Conservation (phyloP, 2,888 invertebrate genomes). For the Cheilosia vulpina region DNA sequence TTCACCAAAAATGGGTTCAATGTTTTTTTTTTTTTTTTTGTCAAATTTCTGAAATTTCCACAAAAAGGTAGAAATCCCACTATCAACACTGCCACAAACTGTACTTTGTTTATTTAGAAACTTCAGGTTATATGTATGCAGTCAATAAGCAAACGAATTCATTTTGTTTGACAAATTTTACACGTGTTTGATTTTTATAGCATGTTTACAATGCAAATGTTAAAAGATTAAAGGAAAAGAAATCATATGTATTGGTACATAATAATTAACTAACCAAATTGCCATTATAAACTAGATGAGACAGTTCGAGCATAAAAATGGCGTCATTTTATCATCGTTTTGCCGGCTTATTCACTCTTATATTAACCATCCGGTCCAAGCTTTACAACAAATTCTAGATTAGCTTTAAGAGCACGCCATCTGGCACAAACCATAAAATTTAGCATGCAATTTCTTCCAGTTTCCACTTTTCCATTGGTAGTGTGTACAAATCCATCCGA, state of each 20-base stretch:
- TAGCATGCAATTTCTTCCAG: constrained; percentile 13
- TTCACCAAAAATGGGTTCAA: too few species aligned
- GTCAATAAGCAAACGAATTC: background rate
- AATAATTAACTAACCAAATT: background rate
- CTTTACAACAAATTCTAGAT: background rate
- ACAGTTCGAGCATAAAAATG: background rate
- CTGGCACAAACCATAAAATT: constrained; percentile 12
- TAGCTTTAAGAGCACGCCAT: constrained; percentile 2
- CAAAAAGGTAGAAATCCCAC: too few species aligned
- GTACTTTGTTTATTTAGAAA: background rate
- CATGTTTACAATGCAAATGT: background rate
- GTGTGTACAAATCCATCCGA: too few species aligned
- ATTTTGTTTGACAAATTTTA: background rate
- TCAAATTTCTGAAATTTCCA: too few species aligned
- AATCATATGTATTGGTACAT: background rate
- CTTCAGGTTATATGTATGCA: background rate
- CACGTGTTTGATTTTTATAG: background rate
- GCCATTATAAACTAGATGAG: background rate
- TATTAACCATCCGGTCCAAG: background rate
- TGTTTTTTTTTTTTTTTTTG: too few species aligned
- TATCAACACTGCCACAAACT: too few species aligned
- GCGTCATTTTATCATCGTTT: constrained; percentile 1
- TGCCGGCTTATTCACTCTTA: background rate
- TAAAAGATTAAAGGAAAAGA: background rate
- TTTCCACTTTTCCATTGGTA: background rate